phyloP scores from a whole-genome alignment of 2,113 vertebrate species.

The Nycticebus coucang region DNA sequence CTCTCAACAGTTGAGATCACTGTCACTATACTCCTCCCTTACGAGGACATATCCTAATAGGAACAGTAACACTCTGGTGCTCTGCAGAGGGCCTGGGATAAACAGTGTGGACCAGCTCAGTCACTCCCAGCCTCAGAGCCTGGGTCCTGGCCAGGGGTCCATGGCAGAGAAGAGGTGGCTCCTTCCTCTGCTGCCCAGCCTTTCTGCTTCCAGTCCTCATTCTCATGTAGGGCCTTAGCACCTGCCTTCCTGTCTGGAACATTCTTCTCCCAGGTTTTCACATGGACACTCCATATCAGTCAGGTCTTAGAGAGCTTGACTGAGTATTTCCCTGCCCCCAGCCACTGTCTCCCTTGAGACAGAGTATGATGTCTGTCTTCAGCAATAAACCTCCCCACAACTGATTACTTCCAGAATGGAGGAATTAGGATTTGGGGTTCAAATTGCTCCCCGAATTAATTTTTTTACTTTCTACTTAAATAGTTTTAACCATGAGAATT shows the following conservation, averaged over 20 bases:
- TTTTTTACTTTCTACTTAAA: neutral
- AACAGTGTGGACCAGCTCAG: fast-evolving
- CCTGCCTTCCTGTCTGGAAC: neutral
- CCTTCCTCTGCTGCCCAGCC: neutral
- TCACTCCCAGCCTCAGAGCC: neutral
- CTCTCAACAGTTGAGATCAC: neutral
- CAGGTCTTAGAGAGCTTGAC: neutral
- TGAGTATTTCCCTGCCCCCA: neutral
- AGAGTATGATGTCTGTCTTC: neutral
- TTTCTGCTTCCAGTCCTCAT: neutral
- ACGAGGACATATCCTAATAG: neutral
- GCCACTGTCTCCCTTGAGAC: neutral
- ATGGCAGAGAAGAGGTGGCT: neutral
- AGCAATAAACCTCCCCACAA: neutral
- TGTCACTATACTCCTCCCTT: neutral
- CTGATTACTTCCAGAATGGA: neutral
- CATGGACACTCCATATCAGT: neutral
- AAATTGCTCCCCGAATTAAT: neutral
- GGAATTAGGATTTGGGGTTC: neutral
- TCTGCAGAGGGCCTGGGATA: neutral
- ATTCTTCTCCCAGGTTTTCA: neutral
- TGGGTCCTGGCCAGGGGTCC: neutral
- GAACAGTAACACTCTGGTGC: neutral
- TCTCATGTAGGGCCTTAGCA: neutral
- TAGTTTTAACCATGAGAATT: neutral